Evolutionary conservation across 2,797 vertebrate genomes (phyloP), one percentile per base, ranked within the genome.

Genomic region (Trematomus bernacchii): DNA sequence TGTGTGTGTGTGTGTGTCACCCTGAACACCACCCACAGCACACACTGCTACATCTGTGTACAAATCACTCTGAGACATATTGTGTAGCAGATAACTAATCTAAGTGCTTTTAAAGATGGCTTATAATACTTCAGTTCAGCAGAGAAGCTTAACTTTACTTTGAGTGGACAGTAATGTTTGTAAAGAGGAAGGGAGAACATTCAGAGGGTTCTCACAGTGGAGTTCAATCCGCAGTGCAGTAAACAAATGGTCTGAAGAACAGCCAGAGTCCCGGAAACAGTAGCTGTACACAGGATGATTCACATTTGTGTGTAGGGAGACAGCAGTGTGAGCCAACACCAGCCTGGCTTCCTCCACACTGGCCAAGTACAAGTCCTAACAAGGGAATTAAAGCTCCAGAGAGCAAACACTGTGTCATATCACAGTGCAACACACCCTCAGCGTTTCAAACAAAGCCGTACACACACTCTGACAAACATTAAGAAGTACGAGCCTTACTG

Each of bases 401-500:
- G 62, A 80, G 79, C 80, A 83, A 80, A 87, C 81, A 60, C 66
- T 74, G 79, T 72, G 73, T 84, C 79, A 51, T 67, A 52, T 66
- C 76, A 18, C 6, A 27, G 47, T 10, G 42, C 65, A 84, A 89
- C 81, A 84, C 84, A 66, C 82, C 85, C 83, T 83, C 52, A 3
- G 51, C 71, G 54, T 67, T 30, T 51, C n/a, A 61, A 58, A 67
- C 57, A 55, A 72, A 66, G 33, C 51, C 30, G n/a, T 23, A 43
- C 71, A 82, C 76, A 69, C 57, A 18, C 51, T 23, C 64, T 54
- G 42, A 73, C 69, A 55, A 50, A 63, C 66, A 40, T 12, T 21
- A 37, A 40, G 3, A 73, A 37, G 40, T 10, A 55, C 9, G n/a
- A 37, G 69, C 18, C 96, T 92, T 95, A 98, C 97, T 97, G 94